Evolutionary conservation across 2,113 vertebrate species (phyloP), one percentile per base, ranked within the genome.

Genomic region (Numida meleagris): DNA sequence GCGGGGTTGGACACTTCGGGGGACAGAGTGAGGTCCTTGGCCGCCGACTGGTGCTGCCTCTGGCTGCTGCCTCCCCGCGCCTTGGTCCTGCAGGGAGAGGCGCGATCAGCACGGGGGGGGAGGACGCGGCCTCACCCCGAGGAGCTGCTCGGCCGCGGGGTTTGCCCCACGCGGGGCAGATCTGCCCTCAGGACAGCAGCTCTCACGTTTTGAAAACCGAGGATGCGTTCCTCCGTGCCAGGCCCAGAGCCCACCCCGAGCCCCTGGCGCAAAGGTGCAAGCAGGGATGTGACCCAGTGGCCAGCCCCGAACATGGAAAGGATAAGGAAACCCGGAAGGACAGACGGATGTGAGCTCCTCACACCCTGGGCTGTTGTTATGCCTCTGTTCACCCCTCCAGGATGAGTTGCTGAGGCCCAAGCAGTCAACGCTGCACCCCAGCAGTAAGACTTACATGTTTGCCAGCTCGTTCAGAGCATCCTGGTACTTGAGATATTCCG

Each of bases 11-110:
- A 96, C 19, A 94, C 88, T 73, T 99, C 99, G 0, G 98, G 95
- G 6, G 94, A 98, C 55, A 97, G 96, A 42, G 98, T 99, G 89
- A 99, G 97, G 95, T 99, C 99, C 97, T 98, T 99, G 33, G 99
- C 99, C 23, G 99, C 99, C 1, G 98, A 98, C 83, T 99, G 99
- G 94, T 99, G 99, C 88, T 98, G 98, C 80, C 97, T 96, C 93
- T 96, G 99, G 76, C 97, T 98, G 93, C 97, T 97, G 33, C 97
- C 85, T 2, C 88, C 97, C 31, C 97, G 97, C 9, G 96, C 95
- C 96, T 98, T 97, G 79, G 98, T 94, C 40, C 98, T 98, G 86
- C 3, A 12, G 58, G 79, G 25, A 46, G 53, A 73, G 55, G 33
- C 12, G 38, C 14, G 1, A 1, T 70, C 33, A 20, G 51, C 12